Percentiles rank a stretch among this genome's conserved stretches.
Conservation (phyloP, 2,113 vertebrate species). For the Forbesichthys papilliferus region DNA sequence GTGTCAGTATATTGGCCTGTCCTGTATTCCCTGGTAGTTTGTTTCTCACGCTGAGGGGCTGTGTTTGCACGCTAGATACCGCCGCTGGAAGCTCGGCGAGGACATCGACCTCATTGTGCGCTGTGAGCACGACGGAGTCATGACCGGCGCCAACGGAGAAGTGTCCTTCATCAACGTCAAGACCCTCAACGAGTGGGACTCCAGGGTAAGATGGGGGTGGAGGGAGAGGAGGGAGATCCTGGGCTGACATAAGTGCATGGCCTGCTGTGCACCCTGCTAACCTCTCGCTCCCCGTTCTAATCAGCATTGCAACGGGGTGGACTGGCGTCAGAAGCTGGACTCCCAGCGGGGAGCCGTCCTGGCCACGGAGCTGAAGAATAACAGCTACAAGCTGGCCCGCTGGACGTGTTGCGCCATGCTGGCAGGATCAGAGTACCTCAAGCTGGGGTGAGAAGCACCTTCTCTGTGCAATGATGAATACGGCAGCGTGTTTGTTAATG, state of each 20-base stretch:
- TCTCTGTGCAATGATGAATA: neutral
- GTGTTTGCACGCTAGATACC: conserved; percentile 80
- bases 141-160: conserved; percentile 96
- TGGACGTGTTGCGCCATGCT: conserved; percentile 97
- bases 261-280: neutral
- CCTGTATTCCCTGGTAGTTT: conserved; percentile 9
- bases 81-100: conserved; percentile 96
- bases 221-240: neutral
- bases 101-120: conserved; percentile 98
- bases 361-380: conserved; percentile 98
- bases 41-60: neutral
- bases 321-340: conserved; percentile 99
- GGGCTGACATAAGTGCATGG: neutral
- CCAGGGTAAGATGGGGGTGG: conserved; percentile 78
- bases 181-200: conserved; percentile 99
- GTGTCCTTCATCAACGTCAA: conserved; percentile 98
- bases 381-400: conserved; percentile 97
- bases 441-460: conserved; percentile 86
- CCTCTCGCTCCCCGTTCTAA: neutral
- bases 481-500: no score
- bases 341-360: conserved; percentile 97
- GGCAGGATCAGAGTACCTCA: conserved; percentile 96
- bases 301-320: conserved; percentile 95
- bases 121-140: conserved; percentile 95
- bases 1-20: no score